These are phyloP conservation scores for Polymixis flavicincta DNA, from an alignment of 2,888 invertebrate species.

Conservation along the genomic window DNA sequence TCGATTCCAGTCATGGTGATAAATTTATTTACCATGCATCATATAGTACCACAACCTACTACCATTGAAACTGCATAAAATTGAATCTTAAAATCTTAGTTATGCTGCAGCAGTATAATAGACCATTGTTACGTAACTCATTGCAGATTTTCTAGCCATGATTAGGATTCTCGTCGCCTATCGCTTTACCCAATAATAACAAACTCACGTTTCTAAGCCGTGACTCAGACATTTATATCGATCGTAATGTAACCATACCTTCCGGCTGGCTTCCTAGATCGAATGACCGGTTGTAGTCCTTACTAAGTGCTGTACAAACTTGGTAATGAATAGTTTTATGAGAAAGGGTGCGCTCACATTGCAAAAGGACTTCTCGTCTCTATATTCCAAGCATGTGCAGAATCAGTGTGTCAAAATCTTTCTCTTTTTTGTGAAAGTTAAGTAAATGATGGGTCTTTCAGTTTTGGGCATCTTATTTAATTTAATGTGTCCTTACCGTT, in stretches of 20 bases:
- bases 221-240: slow-evolving; percentile 60
- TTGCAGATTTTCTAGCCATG: slow-evolving; percentile 21
- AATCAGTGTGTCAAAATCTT: background rate
- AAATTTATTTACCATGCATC: slow-evolving; percentile 12
- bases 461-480: slow-evolving; percentile 11
- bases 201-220: slow-evolving; percentile 49
- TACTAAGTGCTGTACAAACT: slow-evolving; percentile 44
- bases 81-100: slow-evolving; percentile 14
- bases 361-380: background rate
- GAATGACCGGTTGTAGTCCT: slow-evolving; percentile 61
- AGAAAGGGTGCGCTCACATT: slow-evolving; percentile 16
- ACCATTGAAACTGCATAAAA: background rate
- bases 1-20: background rate
- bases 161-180: slow-evolving; percentile 40
- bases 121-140: slow-evolving; percentile 36
- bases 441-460: slow-evolving; percentile 4
- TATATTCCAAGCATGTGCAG: background rate
- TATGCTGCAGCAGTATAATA: background rate
- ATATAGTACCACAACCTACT: slow-evolving; percentile 1
- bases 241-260: slow-evolving; percentile 59
- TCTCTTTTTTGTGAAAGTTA: slow-evolving; percentile 5
- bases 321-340: slow-evolving; percentile 32
- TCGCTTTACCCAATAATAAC: slow-evolving; percentile 44
- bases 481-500: background rate
- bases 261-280: slow-evolving; percentile 67